Base-by-base conservation (phyloP, 2,113 vertebrate genomes). In the Pelobates fuscus region DNA sequence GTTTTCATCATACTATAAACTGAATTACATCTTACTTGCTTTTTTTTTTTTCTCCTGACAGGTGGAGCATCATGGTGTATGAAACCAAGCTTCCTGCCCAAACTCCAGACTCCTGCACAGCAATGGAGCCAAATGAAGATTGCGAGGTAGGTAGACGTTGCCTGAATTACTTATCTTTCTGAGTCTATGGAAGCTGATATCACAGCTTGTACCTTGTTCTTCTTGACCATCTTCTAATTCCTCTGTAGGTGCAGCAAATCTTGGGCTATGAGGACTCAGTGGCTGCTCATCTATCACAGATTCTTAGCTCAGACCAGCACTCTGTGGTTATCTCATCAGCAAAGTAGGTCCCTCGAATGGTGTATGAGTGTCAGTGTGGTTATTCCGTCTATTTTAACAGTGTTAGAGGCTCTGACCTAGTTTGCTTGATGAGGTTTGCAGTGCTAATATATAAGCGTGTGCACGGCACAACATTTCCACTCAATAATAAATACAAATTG, bases 41-140 rank as follows among this genome's bases (percentile, higher is more conserved):
- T n/a, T n/a, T n/a, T n/a, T n/a, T n/a, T n/a, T n/a, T n/a, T n/a
- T n/a, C n/a, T n/a, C n/a, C n/a, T n/a, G n/a, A 71, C 74, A 99
- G 97, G 80, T 99, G 97, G 97, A 98, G 96, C 60, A 94, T 99
- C 78, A 98, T 99, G 96, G 95, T 98, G 2, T 96, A 98, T 0
- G 97, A 99, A 89, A 97, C 95, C 43, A 99, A 96, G 85, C 92
- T 95, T 44, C 94, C 95, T 43, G 90, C 91, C 69, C 95, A 92
- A 83, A 86, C 91, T 58, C 94, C 94, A 1, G 82, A 91, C 20
- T 94, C 93, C 67, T 92, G 92, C 0, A 90, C 89, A 67, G 88
- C 94, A 0, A 94, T 95, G 82, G 95, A 98, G 82, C 93, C 93
- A 83, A 93, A 85, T 25, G 97, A 98, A 15, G 95, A 96, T 84